phyloP scores from a whole-genome alignment of 2,888 invertebrate species.

The Ormyrus rosae region DNA sequence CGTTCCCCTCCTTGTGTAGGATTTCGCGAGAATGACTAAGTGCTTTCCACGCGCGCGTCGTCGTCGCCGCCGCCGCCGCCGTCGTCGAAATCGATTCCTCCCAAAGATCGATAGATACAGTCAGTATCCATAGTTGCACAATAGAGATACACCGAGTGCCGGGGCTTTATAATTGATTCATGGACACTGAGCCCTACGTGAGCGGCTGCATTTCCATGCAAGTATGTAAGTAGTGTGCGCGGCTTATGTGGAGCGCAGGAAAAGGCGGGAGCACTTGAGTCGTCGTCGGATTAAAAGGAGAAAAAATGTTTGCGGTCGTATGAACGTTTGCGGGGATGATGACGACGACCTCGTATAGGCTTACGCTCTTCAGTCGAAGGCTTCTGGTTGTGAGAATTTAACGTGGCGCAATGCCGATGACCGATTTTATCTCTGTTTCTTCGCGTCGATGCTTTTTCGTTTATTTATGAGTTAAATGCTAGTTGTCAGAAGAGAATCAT shows the following conservation, averaged over 20 bases:
- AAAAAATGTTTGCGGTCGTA: no score
- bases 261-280: no score
- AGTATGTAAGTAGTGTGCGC: not conserved
- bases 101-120: slow-evolving; percentile 48
- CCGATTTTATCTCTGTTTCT: not conserved
- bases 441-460: not conserved
- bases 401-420: no score
- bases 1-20: not conserved
- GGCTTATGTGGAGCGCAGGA: no score
- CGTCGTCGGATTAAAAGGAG: no score
- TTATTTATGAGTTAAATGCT: not conserved
- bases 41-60: slow-evolving; percentile 9
- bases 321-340: no score
- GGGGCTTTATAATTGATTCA: slow-evolving; percentile 37
- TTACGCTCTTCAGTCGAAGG: no score
- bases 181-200: not conserved
- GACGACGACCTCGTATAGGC: no score
- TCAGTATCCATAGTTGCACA: slow-evolving; percentile 42
- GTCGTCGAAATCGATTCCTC: slow-evolving; percentile 48
- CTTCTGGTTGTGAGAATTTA: no score
- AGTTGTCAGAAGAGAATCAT: no score
- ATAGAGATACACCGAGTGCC: slow-evolving; percentile 6
- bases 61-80: no score
- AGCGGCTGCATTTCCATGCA: slow-evolving; percentile 11
- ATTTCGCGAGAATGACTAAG: slow-evolving; percentile 31